These are phyloP conservation scores for Agapornis roseicollis DNA, from an alignment of 2,113 vertebrate genomes.

Conservation along the genomic window DNA sequence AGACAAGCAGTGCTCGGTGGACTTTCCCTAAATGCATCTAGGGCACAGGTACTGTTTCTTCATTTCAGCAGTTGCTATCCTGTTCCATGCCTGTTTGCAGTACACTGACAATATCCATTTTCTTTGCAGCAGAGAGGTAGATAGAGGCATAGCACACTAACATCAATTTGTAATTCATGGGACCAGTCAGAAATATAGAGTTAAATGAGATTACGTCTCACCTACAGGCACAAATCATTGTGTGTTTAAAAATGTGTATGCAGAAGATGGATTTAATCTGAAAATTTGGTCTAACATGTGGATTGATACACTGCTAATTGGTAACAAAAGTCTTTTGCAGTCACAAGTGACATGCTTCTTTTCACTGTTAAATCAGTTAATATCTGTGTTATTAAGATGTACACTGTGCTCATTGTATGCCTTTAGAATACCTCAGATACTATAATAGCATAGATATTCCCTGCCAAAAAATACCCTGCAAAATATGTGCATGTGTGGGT, in stretches of 20 bases:
- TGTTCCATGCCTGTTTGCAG: neutral
- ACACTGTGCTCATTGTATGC: neutral
- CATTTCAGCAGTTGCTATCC: neutral
- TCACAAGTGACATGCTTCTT: neutral
- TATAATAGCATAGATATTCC: neutral
- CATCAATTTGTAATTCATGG: neutral
- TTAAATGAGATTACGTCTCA: neutral
- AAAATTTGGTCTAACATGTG: neutral
- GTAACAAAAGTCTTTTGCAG: neutral
- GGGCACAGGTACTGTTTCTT: neutral
- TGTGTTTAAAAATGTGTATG: neutral
- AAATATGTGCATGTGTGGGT: neutral
- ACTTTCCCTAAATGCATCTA: neutral
- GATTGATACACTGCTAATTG: neutral
- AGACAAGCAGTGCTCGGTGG: neutral
- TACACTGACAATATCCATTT: neutral
- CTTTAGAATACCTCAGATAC: neutral
- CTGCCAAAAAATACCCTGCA: neutral
- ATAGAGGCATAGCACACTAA: neutral
- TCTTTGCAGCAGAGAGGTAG: neutral
- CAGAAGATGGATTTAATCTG: neutral
- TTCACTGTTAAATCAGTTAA: neutral
- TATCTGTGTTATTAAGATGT: neutral
- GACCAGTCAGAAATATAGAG: neutral
- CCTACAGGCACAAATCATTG: neutral